Evolutionary conservation across 2,888 invertebrate genomes (phyloP).

Genomic region (Odontothrips loti): DNA sequence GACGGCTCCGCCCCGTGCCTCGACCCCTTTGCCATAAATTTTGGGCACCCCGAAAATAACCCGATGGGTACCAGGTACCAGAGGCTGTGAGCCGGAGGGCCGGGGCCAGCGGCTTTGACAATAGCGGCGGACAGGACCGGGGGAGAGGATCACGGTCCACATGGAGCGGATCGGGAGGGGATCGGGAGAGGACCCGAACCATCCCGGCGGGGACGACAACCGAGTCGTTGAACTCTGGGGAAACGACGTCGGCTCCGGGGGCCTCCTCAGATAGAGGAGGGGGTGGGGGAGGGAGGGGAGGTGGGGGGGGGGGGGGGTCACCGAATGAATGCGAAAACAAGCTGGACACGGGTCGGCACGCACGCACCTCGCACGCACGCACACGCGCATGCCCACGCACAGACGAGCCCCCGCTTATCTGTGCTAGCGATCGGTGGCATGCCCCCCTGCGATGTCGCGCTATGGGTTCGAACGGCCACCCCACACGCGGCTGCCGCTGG

Average conservation of each 20-base stretch:
- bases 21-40: too few species aligned
- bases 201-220: background rate
- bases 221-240: background rate
- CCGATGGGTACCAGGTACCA: too few species aligned
- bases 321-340: slow-evolving; percentile 8
- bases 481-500: too few species aligned
- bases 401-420: background rate
- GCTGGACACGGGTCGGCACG: background rate
- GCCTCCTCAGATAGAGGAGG: background rate
- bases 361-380: slow-evolving; percentile 4
- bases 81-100: too few species aligned
- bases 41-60: too few species aligned
- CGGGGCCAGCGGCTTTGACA: too few species aligned
- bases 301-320: background rate
- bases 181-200: too few species aligned
- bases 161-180: too few species aligned
- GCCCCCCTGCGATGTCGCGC: background rate
- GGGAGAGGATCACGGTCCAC: too few species aligned
- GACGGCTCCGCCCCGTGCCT: too few species aligned
- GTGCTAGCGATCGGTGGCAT: background rate
- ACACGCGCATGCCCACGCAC: background rate
- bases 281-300: background rate
- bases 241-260: background rate
- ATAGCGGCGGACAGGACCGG: too few species aligned
- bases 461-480: too few species aligned